These are phyloP conservation scores for Callipepla squamata DNA, from an alignment of 2,113 vertebrate genomes.

Conservation along the genomic window DNA sequence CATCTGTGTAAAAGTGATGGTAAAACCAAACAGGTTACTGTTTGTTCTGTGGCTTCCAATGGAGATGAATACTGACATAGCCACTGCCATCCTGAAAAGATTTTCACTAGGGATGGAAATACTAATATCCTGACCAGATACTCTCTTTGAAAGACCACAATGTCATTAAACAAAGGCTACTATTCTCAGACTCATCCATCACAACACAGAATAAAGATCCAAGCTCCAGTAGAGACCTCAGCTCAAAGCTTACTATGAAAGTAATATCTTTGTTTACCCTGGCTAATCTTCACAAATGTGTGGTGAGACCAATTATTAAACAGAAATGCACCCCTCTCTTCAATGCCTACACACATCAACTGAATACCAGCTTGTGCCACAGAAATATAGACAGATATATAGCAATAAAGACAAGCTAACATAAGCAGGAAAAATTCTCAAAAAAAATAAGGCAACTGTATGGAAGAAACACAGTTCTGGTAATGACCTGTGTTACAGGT, in stretches of 20 bases:
- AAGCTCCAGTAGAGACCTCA: not conserved
- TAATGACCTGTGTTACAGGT: not conserved
- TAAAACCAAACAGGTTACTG: not conserved
- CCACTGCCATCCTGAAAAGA: not conserved
- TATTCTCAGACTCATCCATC: not conserved
- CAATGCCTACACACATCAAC: rapidly evolving
- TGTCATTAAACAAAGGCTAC: not conserved
- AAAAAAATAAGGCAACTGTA: not conserved
- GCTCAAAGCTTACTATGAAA: not conserved
- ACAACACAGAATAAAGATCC: rapidly evolving
- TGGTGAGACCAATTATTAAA: not conserved
- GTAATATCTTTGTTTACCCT: not conserved
- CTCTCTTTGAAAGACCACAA: not conserved
- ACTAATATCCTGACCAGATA: not conserved
- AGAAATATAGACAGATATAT: not conserved
- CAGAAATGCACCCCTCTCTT: not conserved
- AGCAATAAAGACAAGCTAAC: not conserved
- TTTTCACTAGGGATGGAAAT: not conserved
- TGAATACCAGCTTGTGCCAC: not conserved
- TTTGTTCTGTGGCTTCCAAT: not conserved
- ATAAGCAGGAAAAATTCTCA: not conserved
- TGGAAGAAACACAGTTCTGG: not conserved
- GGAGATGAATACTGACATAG: not conserved
- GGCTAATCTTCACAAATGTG: rapidly evolving
- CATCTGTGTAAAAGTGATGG: not conserved